Evolutionary conservation across 35 echinoderm and acorn worm genomes (phyloP), one percentile per base, ranked within the genome.

Genomic region (Lytechinus variegatus): DNA sequence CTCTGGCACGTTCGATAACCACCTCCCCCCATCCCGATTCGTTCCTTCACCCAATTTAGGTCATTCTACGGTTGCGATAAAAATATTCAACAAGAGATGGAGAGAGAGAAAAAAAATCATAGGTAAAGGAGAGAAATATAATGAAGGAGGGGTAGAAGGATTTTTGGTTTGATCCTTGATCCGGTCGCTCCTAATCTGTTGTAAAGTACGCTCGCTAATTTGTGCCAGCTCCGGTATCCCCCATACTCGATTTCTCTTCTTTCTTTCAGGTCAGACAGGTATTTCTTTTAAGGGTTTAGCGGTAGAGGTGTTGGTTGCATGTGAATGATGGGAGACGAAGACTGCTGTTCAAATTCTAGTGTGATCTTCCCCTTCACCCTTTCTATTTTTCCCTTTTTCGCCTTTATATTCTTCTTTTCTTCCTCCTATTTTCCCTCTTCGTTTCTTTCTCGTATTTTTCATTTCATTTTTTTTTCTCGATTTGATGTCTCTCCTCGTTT

Each of bases 181-280:
- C 28, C 87, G 87, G 87, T 89, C 28, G 13, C 13, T 89, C 8
- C 12, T 89, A 89, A 89, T 89, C 87, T 89, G 9, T 4, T 19
- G 87, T 89, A 89, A 89, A 89, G 87, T 89, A 89, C 28, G 87
- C 52, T 89, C 87, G 87, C 87, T 89, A 89, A 89, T 89, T 89
- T 89, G 87, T 33, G 52, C 87, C 87, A 14, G 28, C 87, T 89
- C 61, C 61, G 61, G 24, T 71, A 71, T 71, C 61, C 61, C 24
- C 16, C 61, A 21, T 21, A 71, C 24, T 16, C 14, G 5, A 71
- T 71, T 71, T 71, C 12, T 71, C 61, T 71, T 0, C 12, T 71
- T 71, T 71, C 61, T 71, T 71, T 19, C 21, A 21, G 61, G 52
- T 89, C 87, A 89, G 13, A 11, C 87, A 44, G 1, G 10, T 27